Evolutionary conservation across 2,113 vertebrate genomes (phyloP).

Genomic region (Sisor rabdophorus): DNA sequence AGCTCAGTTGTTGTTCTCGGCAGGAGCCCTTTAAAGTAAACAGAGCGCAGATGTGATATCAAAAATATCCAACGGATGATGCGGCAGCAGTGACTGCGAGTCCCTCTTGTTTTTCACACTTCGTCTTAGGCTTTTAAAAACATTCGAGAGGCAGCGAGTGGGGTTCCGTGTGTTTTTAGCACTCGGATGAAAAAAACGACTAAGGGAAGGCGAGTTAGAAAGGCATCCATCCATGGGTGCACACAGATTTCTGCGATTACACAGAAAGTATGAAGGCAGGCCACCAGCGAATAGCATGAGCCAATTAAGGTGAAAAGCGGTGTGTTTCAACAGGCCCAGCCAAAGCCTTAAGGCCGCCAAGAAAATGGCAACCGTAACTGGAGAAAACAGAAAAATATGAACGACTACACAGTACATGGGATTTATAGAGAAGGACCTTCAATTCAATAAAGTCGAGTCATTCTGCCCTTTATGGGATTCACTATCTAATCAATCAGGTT

Average conservation of each 20-base stretch:
- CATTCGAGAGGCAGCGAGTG: conserved; percentile 27
- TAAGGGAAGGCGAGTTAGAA: conserved; percentile 55
- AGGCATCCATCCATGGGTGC: conserved; percentile 54
- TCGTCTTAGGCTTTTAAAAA: conserved; percentile 1
- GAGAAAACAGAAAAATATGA: not conserved
- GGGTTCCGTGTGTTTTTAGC: conserved; percentile 29
- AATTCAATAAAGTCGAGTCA: conserved; percentile 22
- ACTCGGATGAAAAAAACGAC: conserved; percentile 44
- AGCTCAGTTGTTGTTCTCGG: conserved; percentile 32
- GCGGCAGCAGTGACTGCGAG: conserved; percentile 5
- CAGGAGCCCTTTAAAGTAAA: conserved; percentile 34
- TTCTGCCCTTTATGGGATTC: conserved; percentile 1
- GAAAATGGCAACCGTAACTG: conserved; percentile 29
- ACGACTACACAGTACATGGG: not conserved
- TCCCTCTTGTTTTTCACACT: conserved; percentile 24
- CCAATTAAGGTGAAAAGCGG: conserved; percentile 63
- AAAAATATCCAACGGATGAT: conserved; percentile 29
- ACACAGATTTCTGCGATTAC: conserved; percentile 55
- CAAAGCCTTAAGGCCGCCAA: conserved; percentile 42
- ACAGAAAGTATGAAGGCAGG: conserved; percentile 24
- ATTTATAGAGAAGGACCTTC: not conserved
- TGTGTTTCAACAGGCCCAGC: conserved; percentile 54
- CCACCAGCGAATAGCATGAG: conserved; percentile 62
- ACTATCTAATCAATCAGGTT: conserved; percentile 12
- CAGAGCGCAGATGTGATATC: conserved; percentile 23